These are phyloP conservation scores for Meiosimyza platycephala DNA, from an alignment of 2,888 invertebrate genomes.

Conservation along the genomic window DNA sequence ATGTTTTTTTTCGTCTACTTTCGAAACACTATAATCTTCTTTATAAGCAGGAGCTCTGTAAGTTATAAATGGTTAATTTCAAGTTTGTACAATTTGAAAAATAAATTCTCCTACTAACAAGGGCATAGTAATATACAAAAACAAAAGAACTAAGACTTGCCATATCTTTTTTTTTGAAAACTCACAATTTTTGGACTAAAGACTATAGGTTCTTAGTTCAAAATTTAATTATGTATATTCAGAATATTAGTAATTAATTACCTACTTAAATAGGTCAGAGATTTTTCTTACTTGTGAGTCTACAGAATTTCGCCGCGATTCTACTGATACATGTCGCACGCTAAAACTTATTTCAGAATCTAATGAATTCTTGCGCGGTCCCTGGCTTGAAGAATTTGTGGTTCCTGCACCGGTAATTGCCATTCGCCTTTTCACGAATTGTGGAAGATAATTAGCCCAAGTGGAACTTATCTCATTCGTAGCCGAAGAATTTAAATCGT, in stretches of 20 bases:
- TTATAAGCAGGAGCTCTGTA: too few species aligned
- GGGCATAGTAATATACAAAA: too few species aligned
- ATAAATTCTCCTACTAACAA: too few species aligned
- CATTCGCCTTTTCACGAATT: slow-evolving; percentile 85
- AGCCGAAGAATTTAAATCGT: slow-evolving; percentile 76
- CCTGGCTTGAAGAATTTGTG: slow-evolving; percentile 70
- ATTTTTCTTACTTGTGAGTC: slow-evolving; percentile 79
- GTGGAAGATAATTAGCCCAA: slow-evolving; percentile 91
- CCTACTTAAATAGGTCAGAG: neutral
- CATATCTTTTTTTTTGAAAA: too few species aligned
- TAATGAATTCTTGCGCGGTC: slow-evolving; percentile 73
- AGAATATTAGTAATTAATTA: neutral
- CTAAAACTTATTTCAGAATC: slow-evolving; percentile 82
- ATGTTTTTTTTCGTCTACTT: too few species aligned
- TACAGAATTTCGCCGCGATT: slow-evolving; percentile 86
- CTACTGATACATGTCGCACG: slow-evolving; percentile 84
- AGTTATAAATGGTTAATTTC: too few species aligned
- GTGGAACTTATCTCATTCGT: slow-evolving; percentile 90
- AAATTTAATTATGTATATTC: too few species aligned
- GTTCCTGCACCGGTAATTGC: slow-evolving; percentile 75
- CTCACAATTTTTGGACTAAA: too few species aligned
- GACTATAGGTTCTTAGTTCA: too few species aligned
- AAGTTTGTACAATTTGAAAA: too few species aligned
- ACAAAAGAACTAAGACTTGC: too few species aligned
- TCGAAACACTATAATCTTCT: too few species aligned